A percentile compares a stretch with the other conserved stretches of the same genome.
Evolutionary conservation across 2,888 invertebrate species (phyloP).

Genomic region (Mythimna ferrago): DNA sequence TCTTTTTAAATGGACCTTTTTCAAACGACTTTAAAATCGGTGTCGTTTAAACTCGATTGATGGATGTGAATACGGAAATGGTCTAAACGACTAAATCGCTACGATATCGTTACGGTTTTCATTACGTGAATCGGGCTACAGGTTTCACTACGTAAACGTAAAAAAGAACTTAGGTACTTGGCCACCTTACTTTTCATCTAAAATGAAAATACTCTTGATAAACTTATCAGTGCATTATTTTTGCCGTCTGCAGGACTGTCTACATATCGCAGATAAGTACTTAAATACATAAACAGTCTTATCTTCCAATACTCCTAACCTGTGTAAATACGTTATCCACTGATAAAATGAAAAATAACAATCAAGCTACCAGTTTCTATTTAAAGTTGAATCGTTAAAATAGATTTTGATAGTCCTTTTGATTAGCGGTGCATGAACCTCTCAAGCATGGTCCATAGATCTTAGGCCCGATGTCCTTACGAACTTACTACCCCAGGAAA

Average conservation of each 20-base stretch:
- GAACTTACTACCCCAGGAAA: not conserved
- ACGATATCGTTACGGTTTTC: too few relatives aligned
- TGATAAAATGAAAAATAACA: conserved; percentile 27
- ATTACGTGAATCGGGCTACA: too few relatives aligned
- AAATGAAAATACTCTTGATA: not conserved
- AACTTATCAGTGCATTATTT: not conserved
- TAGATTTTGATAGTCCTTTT: not conserved
- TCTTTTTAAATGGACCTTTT: too few relatives aligned
- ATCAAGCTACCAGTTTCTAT: not conserved
- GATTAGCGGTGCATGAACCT: not conserved
- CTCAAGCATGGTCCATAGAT: not conserved
- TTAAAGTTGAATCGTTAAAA: not conserved
- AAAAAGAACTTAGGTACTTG: not conserved
- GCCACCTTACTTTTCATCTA: too few relatives aligned
- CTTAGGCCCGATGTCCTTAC: not conserved
- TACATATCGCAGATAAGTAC: conserved; percentile 27
- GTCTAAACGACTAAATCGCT: too few relatives aligned
- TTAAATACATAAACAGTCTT: conserved; percentile 38
- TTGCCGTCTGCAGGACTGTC: conserved; percentile 9
- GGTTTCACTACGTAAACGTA: too few relatives aligned
- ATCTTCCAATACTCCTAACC: conserved; percentile 24
- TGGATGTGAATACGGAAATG: too few relatives aligned
- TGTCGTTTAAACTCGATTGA: too few relatives aligned
- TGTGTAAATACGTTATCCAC: conserved; percentile 32
- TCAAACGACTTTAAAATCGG: too few relatives aligned